A percentile compares a stretch with the other conserved stretches of the same genome.
Conservation (phyloP, 1,140 invertebrate genomes). For the Pentalonia nigronervosa region DNA sequence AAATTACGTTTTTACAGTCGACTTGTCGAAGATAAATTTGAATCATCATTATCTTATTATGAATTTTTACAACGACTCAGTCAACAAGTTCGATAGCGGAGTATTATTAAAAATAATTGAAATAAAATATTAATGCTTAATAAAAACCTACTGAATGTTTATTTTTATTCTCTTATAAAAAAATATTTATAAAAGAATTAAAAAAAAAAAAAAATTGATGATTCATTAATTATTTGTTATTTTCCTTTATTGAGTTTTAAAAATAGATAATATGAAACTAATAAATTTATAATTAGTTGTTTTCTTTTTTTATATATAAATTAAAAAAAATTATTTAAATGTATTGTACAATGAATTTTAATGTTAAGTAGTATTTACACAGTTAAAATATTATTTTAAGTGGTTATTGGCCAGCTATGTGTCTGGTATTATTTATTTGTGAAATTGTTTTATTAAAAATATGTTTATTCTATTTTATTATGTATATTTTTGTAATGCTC, state of each 20-base stretch:
- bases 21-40: conserved; percentile 92
- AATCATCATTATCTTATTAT: conserved; percentile 93
- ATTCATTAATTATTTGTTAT: conserved; percentile 13
- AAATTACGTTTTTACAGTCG: conserved; percentile 84
- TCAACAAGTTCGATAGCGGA: conserved; percentile 80
- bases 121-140: background rate
- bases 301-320: background rate
- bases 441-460: conserved; percentile 53
- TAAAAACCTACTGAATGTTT: conserved; percentile 4
- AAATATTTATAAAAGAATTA: no score
- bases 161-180: conserved; percentile 24
- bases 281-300: background rate
- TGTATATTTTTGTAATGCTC: background rate
- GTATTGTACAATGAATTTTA: conserved; percentile 34
- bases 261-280: conserved; percentile 8
- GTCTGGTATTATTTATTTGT: conserved; percentile 50
- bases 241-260: conserved; percentile 45
- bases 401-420: conserved; percentile 33
- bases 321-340: conserved; percentile 5
- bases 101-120: conserved; percentile 7
- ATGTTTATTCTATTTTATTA: conserved; percentile 31
- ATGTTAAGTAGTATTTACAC: conserved; percentile 46
- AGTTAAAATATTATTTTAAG: conserved; percentile 16
- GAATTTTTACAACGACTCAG: conserved; percentile 98
- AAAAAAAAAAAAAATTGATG: no score